These are phyloP conservation scores for Eidolon helvum DNA, from an alignment of 2,113 vertebrate species.

Conservation along the genomic window DNA sequence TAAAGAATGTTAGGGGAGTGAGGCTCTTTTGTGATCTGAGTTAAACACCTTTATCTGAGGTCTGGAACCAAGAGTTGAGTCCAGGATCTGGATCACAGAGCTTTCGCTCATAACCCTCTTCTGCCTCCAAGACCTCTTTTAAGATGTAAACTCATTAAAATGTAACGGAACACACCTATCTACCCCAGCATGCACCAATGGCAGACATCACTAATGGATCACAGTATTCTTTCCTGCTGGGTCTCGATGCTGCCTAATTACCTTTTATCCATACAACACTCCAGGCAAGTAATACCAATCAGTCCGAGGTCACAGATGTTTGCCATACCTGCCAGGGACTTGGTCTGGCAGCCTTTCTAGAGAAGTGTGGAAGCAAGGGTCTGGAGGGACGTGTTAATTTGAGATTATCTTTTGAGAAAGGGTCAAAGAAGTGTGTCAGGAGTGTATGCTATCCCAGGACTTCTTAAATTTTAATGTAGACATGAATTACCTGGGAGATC, in stretches of 20 bases:
- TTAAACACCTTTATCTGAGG: not conserved
- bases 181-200: not conserved
- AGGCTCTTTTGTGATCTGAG: not conserved
- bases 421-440: not conserved
- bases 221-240: not conserved
- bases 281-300: not conserved
- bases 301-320: not conserved
- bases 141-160: not conserved
- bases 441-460: not conserved
- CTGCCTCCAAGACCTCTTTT: not conserved
- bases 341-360: not conserved
- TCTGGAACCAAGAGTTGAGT: not conserved
- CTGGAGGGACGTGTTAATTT: not conserved
- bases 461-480: not conserved
- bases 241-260: not conserved
- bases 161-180: not conserved
- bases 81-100: not conserved
- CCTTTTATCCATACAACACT: not conserved
- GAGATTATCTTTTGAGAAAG: constrained; percentile 1
- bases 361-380: not conserved
- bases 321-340: not conserved
- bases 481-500: not conserved
- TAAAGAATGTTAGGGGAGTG: not conserved
- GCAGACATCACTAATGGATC: constrained; percentile 21
- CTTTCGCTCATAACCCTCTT: not conserved